Conservation (phyloP, 2,888 invertebrate species). For the Nycteola revayana region DNA sequence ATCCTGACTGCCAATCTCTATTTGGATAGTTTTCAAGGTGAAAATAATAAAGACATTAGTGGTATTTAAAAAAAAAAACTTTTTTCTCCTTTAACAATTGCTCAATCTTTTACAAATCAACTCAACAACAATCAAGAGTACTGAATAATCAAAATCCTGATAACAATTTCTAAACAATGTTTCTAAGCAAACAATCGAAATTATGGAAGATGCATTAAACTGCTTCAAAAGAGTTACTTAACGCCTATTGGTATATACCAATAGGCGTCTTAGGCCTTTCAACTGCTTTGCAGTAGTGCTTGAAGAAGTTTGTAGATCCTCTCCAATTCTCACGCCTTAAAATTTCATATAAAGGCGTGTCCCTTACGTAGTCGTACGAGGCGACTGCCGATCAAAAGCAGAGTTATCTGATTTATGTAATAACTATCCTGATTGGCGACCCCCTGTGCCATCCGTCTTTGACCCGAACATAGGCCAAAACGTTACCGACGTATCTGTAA, state of each 20-base stretch:
- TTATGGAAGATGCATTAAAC: constrained; percentile 2
- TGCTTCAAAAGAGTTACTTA: constrained; percentile 7
- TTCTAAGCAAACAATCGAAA: not conserved
- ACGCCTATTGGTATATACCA: not conserved
- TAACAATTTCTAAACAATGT: constrained; percentile 1
- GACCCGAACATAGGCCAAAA: constrained; percentile 8
- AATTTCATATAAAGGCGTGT: constrained; percentile 9
- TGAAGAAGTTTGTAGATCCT: constrained; percentile 8
- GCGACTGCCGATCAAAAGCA: constrained; percentile 7
- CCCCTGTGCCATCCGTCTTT: constrained; percentile 1
- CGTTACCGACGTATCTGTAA: constrained; percentile 1
- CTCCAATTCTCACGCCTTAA: constrained; percentile 9
- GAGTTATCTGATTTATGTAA: not conserved
- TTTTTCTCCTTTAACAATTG: constrained; percentile 1
- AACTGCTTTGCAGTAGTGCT: constrained; percentile 8
- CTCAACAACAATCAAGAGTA: not conserved
- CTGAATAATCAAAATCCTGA: not conserved
- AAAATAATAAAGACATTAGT: not conserved
- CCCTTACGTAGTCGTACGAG: constrained; percentile 4
- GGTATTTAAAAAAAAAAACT: constrained; percentile 3
- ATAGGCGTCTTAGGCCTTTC: constrained; percentile 4
- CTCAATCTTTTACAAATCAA: not conserved
- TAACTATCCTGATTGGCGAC: constrained; percentile 6
- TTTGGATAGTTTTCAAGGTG: not conserved
- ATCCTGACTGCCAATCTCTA: too few species aligned